Percentiles rank a stretch among this genome's conserved stretches.
Conservation (phyloP, 2,113 vertebrate species). For the Equus przewalskii region DNA sequence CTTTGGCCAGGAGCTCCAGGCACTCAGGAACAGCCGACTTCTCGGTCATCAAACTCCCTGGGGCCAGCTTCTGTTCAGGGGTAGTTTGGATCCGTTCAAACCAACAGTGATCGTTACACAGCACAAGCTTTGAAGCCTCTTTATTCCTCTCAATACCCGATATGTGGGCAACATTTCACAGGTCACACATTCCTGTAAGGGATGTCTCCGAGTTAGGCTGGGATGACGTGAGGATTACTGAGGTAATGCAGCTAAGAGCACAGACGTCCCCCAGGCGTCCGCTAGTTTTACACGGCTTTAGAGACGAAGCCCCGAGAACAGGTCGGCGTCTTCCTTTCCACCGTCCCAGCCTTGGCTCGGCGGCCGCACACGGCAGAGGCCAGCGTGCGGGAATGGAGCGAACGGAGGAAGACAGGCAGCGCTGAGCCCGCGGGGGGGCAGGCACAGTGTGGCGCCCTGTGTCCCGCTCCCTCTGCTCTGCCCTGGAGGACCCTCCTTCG, state of each 20-base stretch:
- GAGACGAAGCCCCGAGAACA: not conserved
- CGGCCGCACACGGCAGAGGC: rapidly evolving
- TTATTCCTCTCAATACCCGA: not conserved
- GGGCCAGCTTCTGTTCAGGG: not conserved
- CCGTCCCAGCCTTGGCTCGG: not conserved
- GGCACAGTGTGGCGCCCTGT: not conserved
- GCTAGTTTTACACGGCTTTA: rapidly evolving
- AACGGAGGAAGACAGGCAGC: rapidly evolving
- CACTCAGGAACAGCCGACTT: not conserved
- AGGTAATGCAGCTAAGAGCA: rapidly evolving
- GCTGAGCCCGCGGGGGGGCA: not conserved
- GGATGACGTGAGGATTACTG: rapidly evolving
- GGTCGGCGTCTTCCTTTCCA: rapidly evolving
- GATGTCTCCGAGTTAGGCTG: not conserved
- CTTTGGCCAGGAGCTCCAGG: not conserved
- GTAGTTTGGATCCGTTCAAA: too few species aligned
- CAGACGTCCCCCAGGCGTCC: not conserved
- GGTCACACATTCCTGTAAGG: not conserved
- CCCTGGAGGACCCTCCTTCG: not conserved
- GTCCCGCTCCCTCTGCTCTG: not conserved
- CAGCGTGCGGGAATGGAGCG: rapidly evolving
- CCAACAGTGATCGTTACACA: not conserved
- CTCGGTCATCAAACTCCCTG: not conserved
- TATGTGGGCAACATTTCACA: not conserved
- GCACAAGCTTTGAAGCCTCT: not conserved